Conservation (phyloP, 2,888 invertebrate genomes). For the Hylaea fasciaria region DNA sequence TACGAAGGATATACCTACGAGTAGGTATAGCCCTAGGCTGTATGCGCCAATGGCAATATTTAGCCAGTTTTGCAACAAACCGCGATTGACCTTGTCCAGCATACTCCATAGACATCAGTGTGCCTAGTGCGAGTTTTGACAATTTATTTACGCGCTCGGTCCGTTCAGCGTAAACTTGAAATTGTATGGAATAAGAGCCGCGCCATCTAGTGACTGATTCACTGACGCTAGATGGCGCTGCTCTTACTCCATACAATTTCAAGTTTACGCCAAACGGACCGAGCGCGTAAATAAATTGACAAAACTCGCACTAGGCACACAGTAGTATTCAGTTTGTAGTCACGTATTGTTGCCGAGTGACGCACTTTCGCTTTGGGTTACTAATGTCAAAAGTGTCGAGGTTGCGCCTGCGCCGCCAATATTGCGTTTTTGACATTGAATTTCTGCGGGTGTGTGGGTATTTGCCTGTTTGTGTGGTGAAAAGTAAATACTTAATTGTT, state of each 20-base stretch:
- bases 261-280: too few relatives aligned
- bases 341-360: slow-evolving; percentile 60
- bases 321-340: slow-evolving; percentile 56
- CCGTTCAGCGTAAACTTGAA: too few relatives aligned
- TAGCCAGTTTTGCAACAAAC: slow-evolving; percentile 49
- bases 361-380: slow-evolving; percentile 64
- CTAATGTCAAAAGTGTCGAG: slow-evolving; percentile 58
- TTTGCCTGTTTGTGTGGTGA: slow-evolving; percentile 26
- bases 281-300: too few relatives aligned
- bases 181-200: too few relatives aligned
- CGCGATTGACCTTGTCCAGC: slow-evolving; percentile 66
- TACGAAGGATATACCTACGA: too few relatives aligned
- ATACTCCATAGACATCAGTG: slow-evolving; percentile 53
- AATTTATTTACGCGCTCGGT: too few relatives aligned
- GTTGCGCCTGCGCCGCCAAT: slow-evolving; percentile 43
- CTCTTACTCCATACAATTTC: too few relatives aligned
- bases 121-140: too few relatives aligned
- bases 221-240: too few relatives aligned
- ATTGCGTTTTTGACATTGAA: slow-evolving; percentile 61
- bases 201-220: too few relatives aligned
- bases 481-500: slow-evolving; percentile 15
- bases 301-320: too few relatives aligned
- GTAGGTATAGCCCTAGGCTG: too few relatives aligned
- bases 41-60: slow-evolving; percentile 35
- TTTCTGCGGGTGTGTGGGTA: slow-evolving; percentile 39